Base-by-base conservation (phyloP, 2,888 invertebrate species). In the Macropis europaea region DNA sequence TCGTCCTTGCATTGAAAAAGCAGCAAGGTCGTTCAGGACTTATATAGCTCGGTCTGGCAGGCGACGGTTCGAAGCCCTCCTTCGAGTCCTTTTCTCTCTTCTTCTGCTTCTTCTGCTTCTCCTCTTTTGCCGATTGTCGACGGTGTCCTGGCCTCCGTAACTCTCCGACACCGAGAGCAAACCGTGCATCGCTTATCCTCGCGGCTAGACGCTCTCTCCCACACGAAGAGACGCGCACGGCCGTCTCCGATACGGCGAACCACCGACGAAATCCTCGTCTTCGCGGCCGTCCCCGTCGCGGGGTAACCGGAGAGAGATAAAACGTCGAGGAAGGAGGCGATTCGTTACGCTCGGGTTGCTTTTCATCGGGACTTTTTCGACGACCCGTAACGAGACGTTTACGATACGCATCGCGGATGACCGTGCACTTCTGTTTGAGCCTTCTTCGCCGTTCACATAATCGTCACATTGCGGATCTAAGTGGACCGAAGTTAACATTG, bases 1-100 rank as follows among this genome's bases (percentile, higher is more conserved):
- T 79, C 81, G 84, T 85, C 84, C 85, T 86, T 85, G 84, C 79
- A 82, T 80, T 82, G 81, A 84, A 84, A 84, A 84, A 84, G 79
- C 78, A 77, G 83, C 85, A 85, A 86, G 85, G 85, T 78, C 82
- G 82, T 77, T 74, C 71, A 66, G 73, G 76, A 79, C 80, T 82
- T 81, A 78, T 81, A 78, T 76, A 78, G 79, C 76, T 73, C 66
- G 75, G 66, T 61, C 60, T 70, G 61, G 52, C 66, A 32, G 34
- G 47, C 53, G 54, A 45, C 64, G 70, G 68, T 73, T 79, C 79
- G 71, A 71, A 73, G 72, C 75, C 69, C 69, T 67, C 50, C 40
- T n/a, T 38, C 38, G 17, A 9, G 48, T 56, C 42, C 28, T 22
- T 53, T 34, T 54, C 32, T 15, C 45, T 28, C 13, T 15, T 19